These are phyloP conservation scores for Bruchidius siliquastri DNA, from an alignment of 2,888 invertebrate species.

Conservation along the genomic window DNA sequence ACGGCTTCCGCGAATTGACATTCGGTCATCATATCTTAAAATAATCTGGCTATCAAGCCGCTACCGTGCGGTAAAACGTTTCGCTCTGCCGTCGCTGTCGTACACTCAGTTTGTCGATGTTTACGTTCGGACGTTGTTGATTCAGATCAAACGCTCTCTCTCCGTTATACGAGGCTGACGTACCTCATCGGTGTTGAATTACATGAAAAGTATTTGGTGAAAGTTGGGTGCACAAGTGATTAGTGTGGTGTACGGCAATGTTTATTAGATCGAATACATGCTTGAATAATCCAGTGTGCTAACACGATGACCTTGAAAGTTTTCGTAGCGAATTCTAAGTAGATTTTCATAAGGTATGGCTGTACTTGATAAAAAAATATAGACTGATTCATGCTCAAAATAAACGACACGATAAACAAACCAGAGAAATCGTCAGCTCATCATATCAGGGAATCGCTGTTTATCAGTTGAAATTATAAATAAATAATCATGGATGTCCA, in stretches of 20 bases:
- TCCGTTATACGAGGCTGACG: conserved; percentile 1
- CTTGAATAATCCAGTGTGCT: neutral
- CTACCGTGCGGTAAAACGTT: conserved; percentile 8
- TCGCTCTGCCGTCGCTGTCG: neutral
- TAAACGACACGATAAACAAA: neutral
- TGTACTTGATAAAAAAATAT: neutral
- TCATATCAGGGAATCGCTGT: conserved; percentile 9
- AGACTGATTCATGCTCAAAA: conserved; percentile 6
- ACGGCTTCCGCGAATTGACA: conserved; percentile 37
- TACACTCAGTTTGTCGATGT: conserved; percentile 6
- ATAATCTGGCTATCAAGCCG: conserved; percentile 30
- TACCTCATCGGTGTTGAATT: conserved; percentile 6
- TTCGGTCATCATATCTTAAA: conserved; percentile 43
- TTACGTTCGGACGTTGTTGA: neutral
- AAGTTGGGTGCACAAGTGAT: conserved; percentile 13
- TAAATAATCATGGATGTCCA: conserved; percentile 40
- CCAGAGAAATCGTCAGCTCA: conserved; percentile 2
- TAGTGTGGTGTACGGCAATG: neutral
- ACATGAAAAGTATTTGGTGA: conserved; percentile 15
- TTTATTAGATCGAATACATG: neutral
- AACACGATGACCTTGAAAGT: conserved; percentile 11
- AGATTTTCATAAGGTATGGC: conserved; percentile 23
- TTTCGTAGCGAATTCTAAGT: conserved; percentile 14
- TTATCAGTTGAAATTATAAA: neutral
- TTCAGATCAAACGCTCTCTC: neutral